Conservation (phyloP, 2,113 vertebrate genomes). For the Hyaena hyaena region DNA sequence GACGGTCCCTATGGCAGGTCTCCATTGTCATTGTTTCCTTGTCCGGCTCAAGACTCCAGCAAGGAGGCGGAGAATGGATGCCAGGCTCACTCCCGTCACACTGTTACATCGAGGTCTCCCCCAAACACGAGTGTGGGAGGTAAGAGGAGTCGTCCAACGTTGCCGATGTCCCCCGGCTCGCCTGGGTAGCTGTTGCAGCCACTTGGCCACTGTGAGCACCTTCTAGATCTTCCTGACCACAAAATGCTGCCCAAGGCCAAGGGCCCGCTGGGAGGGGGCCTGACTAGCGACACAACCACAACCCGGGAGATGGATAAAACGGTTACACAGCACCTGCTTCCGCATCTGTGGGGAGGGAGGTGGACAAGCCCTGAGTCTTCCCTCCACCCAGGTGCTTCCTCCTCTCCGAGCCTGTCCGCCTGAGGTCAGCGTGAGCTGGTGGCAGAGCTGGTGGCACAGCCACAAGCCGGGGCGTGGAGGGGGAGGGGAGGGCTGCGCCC, state of each 20-base stretch:
- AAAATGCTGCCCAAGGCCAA: background rate
- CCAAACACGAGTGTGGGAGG: fast-evolving
- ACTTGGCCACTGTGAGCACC: background rate
- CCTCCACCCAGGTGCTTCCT: fast-evolving
- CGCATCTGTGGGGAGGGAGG: background rate
- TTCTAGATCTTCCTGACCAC: background rate
- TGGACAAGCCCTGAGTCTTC: fast-evolving
- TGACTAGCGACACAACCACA: fast-evolving
- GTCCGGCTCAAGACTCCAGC: too few species aligned
- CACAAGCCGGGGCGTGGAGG: fast-evolving
- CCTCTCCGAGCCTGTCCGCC: background rate
- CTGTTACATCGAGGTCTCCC: too few species aligned
- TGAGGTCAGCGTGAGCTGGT: too few species aligned
- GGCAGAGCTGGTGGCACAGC: fast-evolving
- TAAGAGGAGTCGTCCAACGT: fast-evolving
- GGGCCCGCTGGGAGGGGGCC: background rate
- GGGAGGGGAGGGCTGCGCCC: background rate
- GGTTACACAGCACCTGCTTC: fast-evolving
- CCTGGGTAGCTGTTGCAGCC: background rate
- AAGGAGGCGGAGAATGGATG: background rate
- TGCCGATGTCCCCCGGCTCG: background rate
- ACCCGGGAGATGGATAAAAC: fast-evolving
- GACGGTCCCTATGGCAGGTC: background rate
- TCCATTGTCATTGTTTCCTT: fast-evolving
- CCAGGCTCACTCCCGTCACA: too few species aligned